Evolutionary conservation across 1,140 invertebrate genomes (phyloP).

Genomic region (Steinernema khuongi): DNA sequence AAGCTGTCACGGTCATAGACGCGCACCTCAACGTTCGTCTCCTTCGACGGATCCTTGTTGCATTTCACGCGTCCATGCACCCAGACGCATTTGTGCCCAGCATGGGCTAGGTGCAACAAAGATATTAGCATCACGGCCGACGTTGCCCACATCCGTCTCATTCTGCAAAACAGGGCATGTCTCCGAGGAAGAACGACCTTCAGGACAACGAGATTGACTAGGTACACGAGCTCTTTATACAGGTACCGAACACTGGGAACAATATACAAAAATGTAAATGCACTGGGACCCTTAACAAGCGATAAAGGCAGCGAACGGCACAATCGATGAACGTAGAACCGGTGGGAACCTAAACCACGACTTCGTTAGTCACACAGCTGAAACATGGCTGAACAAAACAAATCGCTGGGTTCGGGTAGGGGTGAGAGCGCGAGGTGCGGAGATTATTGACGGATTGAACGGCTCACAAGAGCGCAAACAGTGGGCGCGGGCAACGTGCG

Average conservation of each 20-base stretch:
- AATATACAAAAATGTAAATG: constrained; percentile 1
- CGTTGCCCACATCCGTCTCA: background rate
- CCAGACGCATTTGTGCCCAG: constrained; percentile 39
- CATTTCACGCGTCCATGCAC: constrained; percentile 37
- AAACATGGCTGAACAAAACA: background rate
- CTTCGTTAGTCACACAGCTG: too few relatives aligned
- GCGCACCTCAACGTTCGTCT: constrained; percentile 39
- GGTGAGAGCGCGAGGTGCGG: background rate
- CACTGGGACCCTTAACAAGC: background rate
- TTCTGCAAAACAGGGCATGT: background rate
- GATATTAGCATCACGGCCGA: background rate
- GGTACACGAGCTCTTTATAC: background rate
- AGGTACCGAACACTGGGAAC: background rate
- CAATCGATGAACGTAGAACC: too few relatives aligned
- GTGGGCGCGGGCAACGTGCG: too few relatives aligned
- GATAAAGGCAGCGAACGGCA: too few relatives aligned
- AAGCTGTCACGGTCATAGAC: constrained; percentile 35
- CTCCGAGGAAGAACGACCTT: background rate
- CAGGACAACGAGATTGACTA: constrained; percentile 8
- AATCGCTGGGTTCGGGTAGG: background rate
- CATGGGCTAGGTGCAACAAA: background rate
- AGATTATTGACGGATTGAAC: too few relatives aligned
- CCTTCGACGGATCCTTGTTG: constrained; percentile 35
- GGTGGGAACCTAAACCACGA: too few relatives aligned
- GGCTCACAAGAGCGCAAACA: too few relatives aligned